Conservation (phyloP, 2,113 vertebrate genomes). For the Desmodus rotundus region DNA sequence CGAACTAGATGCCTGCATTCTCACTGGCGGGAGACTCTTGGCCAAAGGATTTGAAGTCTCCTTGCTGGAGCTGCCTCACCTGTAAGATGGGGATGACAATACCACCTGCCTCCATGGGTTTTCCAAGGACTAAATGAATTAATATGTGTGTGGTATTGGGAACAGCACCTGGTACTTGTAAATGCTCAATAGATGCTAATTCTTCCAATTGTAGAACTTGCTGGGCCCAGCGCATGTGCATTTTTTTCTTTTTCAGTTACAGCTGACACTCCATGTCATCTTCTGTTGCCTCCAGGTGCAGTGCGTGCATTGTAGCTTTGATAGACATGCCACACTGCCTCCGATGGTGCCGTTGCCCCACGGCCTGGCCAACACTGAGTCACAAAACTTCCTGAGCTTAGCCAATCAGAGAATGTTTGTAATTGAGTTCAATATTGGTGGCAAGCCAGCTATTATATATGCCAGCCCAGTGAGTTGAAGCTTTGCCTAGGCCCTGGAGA, state of each 20-base stretch:
- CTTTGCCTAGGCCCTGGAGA: neutral
- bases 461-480: neutral
- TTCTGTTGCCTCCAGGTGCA: neutral
- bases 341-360: neutral
- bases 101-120: neutral
- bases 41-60: neutral
- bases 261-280: neutral
- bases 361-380: neutral
- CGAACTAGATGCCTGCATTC: neutral
- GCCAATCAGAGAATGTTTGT: neutral
- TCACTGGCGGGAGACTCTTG: neutral
- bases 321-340: too few species aligned
- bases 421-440: neutral
- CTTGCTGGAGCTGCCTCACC: neutral
- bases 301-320: neutral
- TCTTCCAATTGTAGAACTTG: neutral
- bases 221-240: neutral
- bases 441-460: neutral
- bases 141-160: rapidly evolving
- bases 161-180: neutral
- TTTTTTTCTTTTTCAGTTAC: neutral
- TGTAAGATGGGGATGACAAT: neutral
- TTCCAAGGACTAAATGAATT: neutral
- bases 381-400: neutral
- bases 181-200: neutral